Evolutionary conservation across 2,113 vertebrate species (phyloP).

Genomic region (human): GRCh38 chr15:39886501-39887000

Average conservation of each 20-base stretch:
- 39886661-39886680: not conserved
- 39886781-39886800: not conserved
- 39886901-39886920: not conserved
- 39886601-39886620: not conserved
- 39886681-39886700: not conserved
- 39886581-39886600: not conserved
- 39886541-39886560: not conserved
- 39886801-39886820: not conserved
- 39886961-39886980: not conserved
- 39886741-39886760: not conserved
- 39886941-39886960: not conserved
- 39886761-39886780: not conserved
- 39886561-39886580: not conserved
- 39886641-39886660: not conserved
- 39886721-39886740: slow-evolving; percentile 30
- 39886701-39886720: not conserved
- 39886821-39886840: not conserved
- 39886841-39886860: not conserved
- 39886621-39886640: not conserved
- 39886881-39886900: not conserved
- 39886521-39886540: not conserved
- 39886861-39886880: not conserved
- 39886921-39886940: not conserved
- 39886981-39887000: not conserved
- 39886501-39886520: not conserved